Base-by-base conservation (phyloP, 2,113 vertebrate species). In the Recurvirostra avosetta region DNA sequence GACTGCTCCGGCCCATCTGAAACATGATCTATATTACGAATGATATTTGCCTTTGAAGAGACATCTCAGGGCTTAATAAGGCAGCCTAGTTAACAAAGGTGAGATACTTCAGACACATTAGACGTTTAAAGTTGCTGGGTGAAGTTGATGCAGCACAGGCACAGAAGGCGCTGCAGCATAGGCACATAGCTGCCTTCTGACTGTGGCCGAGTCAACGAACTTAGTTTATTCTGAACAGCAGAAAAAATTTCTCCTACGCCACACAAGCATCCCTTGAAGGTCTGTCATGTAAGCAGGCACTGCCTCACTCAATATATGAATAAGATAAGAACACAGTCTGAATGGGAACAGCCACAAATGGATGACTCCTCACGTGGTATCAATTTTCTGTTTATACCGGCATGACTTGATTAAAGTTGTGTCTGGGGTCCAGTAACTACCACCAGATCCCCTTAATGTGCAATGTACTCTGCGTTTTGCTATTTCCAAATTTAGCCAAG, bases 281-380 rank as follows among this genome's bases (percentile, higher is more conserved):
- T 59, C 38, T 43, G 11, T 19, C 3, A 2, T 17, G 5, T 22
- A 68, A 70, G 40, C 7, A 84, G 52, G 30, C 6, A 9, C 6
- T 11, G 14, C 32, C 26, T 87, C 32, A 41, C 10, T 56, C 23
- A 25, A 21, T 50, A 14, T 62, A 8, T 15, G 14, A 75, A 61
- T 55, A 19, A 11, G 32, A 23, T 36, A 87, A 85, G 29, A 66
- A 19, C 15, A 47, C 62, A 40, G 10, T 68, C 40, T 71, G 45
- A 49, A 34, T 38, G 36, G 22, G 36, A 65, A 75, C 12, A 87
- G 30, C 22, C 45, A 47, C 25, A 73, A 70, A 41, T 13, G 23
- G n/a, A 50, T 55, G 19, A 70, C 26, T 85, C 19, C 14, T 85
- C 1, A 0, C 0, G 1, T 4, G 5, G 6, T n/a, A 22, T 50